Conservation (phyloP, 1,140 invertebrate species). For the Drosophila erecta region DNA sequence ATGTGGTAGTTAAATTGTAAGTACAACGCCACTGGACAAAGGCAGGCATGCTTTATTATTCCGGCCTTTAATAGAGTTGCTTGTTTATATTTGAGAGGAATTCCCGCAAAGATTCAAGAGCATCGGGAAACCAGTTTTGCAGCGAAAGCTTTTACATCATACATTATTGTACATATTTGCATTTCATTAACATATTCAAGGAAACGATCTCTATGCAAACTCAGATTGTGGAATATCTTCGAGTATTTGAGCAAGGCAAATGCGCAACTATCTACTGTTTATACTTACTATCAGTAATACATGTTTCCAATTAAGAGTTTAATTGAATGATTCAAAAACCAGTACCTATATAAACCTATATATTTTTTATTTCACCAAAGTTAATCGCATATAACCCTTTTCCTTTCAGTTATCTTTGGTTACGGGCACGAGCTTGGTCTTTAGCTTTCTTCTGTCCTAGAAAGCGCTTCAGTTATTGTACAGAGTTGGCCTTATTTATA, state of each 20-base stretch:
- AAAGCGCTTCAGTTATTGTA: constrained; percentile 64
- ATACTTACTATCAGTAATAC: not conserved
- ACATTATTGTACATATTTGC: constrained; percentile 25
- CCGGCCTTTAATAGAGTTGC: too few species aligned
- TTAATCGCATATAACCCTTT: not conserved
- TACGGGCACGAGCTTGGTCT: constrained; percentile 52
- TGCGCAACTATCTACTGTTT: not conserved
- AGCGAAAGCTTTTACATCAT: constrained; percentile 31
- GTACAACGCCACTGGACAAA: constrained; percentile 15
- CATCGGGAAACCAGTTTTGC: constrained; percentile 25
- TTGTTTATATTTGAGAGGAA: not conserved
- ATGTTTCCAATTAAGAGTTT: not conserved
- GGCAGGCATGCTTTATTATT: too few species aligned
- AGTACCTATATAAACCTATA: too few species aligned
- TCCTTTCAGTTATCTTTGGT: constrained; percentile 40
- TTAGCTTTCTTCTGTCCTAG: constrained; percentile 37
- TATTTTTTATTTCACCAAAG: not conserved
- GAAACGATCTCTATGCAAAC: constrained; percentile 7
- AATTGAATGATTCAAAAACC: not conserved
- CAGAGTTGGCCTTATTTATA: constrained; percentile 67
- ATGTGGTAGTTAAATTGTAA: constrained; percentile 73
- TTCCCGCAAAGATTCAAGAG: constrained; percentile 18
- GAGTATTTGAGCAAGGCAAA: constrained; percentile 24
- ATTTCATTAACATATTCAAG: constrained; percentile 48
- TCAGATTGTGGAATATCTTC: constrained; percentile 8